A percentile compares a stretch with the other conserved stretches of the same genome.
These are phyloP conservation scores for Galerucella nymphaeae DNA, from an alignment of 2,888 invertebrate species.

Conservation along the genomic window DNA sequence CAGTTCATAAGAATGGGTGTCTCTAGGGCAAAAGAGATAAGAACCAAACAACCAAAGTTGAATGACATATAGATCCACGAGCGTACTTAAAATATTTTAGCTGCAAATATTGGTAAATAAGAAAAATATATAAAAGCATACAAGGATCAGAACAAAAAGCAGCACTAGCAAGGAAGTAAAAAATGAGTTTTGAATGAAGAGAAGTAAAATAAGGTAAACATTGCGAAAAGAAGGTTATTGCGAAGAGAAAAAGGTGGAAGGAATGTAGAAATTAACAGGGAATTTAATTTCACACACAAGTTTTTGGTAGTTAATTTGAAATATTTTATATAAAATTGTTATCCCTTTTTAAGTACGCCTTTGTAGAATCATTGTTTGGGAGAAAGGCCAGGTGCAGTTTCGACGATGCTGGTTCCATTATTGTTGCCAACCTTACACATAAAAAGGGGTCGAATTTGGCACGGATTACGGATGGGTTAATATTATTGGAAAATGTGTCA, in stretches of 20 bases:
- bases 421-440: conserved; percentile 21
- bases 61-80: conserved; percentile 27
- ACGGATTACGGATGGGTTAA: conserved; percentile 26
- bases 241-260: too few relatives aligned
- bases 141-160: too few relatives aligned
- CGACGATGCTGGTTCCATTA: conserved; percentile 4
- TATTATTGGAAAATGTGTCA: conserved; percentile 23
- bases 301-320: too few relatives aligned
- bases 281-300: too few relatives aligned
- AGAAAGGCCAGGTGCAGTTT: conserved; percentile 30
- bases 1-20: conserved; percentile 15
- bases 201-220: too few relatives aligned
- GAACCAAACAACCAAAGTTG: conserved; percentile 25
- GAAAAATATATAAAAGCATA: too few relatives aligned
- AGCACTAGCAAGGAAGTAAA: too few relatives aligned
- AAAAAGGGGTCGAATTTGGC: conserved; percentile 27
- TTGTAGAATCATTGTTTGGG: conserved; percentile 20
- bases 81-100: background rate
- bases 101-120: too few relatives aligned
- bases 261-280: too few relatives aligned
- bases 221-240: too few relatives aligned
- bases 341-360: background rate
- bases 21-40: conserved; percentile 24
- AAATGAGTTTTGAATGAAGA: too few relatives aligned
- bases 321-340: too few relatives aligned